phyloP scores from a whole-genome alignment of 2,113 vertebrate genomes.

The Nycticebus coucang region DNA sequence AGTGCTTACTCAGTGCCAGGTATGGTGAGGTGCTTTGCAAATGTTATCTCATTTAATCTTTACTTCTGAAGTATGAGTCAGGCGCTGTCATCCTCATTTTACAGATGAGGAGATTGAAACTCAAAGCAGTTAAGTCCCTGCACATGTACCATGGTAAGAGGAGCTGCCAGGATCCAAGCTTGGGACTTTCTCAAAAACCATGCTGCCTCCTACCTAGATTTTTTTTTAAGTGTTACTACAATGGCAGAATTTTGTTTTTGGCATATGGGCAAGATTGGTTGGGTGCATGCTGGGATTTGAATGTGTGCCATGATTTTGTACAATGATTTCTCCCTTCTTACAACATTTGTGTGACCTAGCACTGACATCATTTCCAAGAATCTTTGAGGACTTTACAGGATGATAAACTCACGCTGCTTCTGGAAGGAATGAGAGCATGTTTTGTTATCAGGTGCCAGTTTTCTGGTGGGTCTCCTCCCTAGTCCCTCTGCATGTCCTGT shows the following conservation, averaged over 20 bases:
- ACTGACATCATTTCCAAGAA: neutral
- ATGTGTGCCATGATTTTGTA: neutral
- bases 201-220: neutral
- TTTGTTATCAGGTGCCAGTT: neutral
- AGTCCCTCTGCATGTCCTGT: no score
- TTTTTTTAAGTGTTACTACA: neutral
- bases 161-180: neutral
- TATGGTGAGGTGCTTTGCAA: neutral
- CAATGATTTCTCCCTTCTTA: neutral
- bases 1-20: neutral
- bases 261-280: neutral
- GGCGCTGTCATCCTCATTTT: neutral
- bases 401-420: slow-evolving; percentile 5
- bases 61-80: neutral
- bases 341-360: neutral
- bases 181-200: neutral
- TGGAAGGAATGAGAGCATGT: neutral
- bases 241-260: neutral
- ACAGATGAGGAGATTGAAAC: neutral
- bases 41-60: neutral
- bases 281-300: neutral
- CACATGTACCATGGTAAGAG: neutral
- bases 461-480: neutral
- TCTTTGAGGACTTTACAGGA: neutral
- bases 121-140: neutral